Conservation (phyloP, 2,113 vertebrate species). For the Ardeotis arabs region DNA sequence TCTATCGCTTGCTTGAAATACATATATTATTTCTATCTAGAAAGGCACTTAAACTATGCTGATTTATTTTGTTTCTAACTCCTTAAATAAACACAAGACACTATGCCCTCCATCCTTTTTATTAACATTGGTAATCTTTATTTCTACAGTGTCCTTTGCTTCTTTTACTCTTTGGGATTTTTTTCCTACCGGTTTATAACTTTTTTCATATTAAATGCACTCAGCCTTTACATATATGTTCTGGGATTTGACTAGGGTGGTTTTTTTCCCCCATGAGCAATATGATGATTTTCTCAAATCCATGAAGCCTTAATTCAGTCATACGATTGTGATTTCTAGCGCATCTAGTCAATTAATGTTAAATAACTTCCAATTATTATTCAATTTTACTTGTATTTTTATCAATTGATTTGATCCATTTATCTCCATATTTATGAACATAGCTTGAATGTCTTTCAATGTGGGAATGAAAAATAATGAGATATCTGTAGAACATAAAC, state of each 20-base stretch:
- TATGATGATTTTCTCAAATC: not conserved
- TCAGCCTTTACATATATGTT: not conserved
- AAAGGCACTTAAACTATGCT: not conserved
- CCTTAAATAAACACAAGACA: not conserved
- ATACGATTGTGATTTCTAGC: not conserved
- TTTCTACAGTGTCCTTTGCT: not conserved
- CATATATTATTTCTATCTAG: not conserved
- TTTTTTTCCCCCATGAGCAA: not conserved
- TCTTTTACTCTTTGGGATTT: not conserved
- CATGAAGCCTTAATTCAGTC: not conserved
- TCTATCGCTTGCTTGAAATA: not conserved
- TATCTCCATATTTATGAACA: not conserved
- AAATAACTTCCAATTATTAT: not conserved
- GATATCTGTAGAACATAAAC: not conserved
- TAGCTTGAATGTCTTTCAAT: not conserved
- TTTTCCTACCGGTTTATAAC: not conserved
- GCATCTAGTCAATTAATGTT: not conserved
- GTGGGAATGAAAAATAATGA: not conserved
- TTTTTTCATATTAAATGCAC: not conserved
- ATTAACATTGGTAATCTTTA: not conserved
- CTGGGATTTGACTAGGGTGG: not conserved
- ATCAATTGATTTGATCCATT: not conserved
- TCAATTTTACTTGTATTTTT: not conserved
- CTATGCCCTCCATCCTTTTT: fast-evolving
- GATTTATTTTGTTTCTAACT: not conserved